Percentiles rank a stretch among this genome's conserved stretches.
These are phyloP conservation scores for Eupithecia exiguata DNA, from an alignment of 2,888 invertebrate species.

Conservation along the genomic window DNA sequence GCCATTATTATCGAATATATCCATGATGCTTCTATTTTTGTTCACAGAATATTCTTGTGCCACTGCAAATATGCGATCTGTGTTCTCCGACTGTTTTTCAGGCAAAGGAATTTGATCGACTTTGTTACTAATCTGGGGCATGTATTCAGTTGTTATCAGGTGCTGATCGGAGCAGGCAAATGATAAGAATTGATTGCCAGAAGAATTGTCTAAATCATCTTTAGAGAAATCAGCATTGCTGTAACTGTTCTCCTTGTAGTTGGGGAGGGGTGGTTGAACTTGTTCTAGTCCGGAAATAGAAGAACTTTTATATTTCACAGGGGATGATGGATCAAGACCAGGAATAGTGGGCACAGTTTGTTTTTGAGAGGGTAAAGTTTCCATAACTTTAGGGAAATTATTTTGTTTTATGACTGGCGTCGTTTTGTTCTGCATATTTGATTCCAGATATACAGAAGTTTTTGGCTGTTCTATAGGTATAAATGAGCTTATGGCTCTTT, in stretches of 20 bases:
- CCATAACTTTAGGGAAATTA: conserved; percentile 8
- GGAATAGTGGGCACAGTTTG: conserved; percentile 14
- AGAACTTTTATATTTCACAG: neutral
- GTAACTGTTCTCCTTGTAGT: conserved; percentile 15
- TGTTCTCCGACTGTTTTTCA: conserved; percentile 49
- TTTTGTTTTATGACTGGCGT: conserved; percentile 11
- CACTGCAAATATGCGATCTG: conserved; percentile 65
- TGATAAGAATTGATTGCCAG: conserved; percentile 53
- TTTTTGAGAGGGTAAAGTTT: conserved; percentile 9
- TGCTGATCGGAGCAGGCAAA: conserved; percentile 50
- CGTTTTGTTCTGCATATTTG: conserved; percentile 11
- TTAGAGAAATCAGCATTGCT: conserved; percentile 53
- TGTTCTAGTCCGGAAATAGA: neutral
- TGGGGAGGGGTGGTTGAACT: neutral
- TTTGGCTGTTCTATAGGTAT: conserved; percentile 27
- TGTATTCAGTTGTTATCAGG: conserved; percentile 4
- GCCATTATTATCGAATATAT: conserved; percentile 67
- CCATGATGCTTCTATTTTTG: conserved; percentile 75
- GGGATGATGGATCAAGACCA: conserved; percentile 11
- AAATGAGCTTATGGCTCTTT: conserved; percentile 30
- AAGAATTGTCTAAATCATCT: conserved; percentile 56
- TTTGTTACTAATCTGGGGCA: conserved; percentile 3
- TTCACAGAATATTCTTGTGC: conserved; percentile 64
- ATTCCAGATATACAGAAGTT: neutral
- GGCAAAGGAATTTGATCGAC: conserved; percentile 25